These are phyloP conservation scores for Myotis davidii DNA, from an alignment of 2,113 vertebrate genomes.

Conservation along the genomic window DNA sequence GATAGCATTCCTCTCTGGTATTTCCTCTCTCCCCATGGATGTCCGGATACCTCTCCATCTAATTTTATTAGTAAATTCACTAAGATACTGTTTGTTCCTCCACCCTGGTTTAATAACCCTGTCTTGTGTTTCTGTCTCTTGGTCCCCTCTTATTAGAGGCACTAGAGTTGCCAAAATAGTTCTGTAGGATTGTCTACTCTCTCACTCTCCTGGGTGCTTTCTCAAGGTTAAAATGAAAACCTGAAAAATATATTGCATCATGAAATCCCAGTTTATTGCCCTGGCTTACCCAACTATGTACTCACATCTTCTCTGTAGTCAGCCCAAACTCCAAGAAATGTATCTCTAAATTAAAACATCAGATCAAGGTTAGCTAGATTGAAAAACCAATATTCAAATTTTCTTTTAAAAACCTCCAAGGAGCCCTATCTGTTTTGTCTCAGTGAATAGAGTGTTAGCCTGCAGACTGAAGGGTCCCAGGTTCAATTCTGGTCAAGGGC, in stretches of 20 bases:
- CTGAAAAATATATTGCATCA: not conserved
- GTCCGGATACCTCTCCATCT: not conserved
- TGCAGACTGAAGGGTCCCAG: too few relatives aligned
- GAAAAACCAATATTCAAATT: slow-evolving; percentile 13
- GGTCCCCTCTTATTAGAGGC: not conserved
- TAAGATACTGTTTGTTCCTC: not conserved
- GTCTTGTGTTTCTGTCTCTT: not conserved
- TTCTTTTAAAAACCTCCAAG: slow-evolving; percentile 31
- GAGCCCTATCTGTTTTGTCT: not conserved
- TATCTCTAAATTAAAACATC: slow-evolving; percentile 26
- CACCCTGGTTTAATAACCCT: not conserved
- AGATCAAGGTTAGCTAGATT: slow-evolving; percentile 35
- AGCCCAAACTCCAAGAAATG: not conserved
- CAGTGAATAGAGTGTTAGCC: too few relatives aligned
- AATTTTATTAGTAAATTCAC: not conserved
- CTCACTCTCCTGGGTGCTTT: not conserved
- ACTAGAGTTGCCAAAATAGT: not conserved
- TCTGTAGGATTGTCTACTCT: not conserved
- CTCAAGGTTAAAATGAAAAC: slow-evolving; percentile 9
- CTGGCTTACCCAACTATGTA: not conserved
- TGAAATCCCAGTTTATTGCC: not conserved
- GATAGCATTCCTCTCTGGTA: not conserved
- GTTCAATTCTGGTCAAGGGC: too few relatives aligned
- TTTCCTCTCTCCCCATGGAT: not conserved
- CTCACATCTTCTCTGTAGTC: not conserved